phyloP scores from a whole-genome alignment of 2,113 vertebrate species.

The Patagioenas fasciata region DNA sequence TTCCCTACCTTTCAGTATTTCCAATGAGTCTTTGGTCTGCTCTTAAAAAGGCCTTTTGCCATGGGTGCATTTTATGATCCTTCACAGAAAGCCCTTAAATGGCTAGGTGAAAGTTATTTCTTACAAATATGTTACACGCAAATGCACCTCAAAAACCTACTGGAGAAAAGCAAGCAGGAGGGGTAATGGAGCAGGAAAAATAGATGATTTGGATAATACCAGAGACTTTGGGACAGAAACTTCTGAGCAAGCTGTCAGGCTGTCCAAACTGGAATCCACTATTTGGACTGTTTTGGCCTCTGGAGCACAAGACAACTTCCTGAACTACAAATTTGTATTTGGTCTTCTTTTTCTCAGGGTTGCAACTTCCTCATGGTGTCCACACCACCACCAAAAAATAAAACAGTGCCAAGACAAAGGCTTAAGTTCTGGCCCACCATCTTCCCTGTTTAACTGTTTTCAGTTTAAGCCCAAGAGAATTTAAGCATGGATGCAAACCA shows the following conservation, averaged over 20 bases:
- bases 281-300: not conserved
- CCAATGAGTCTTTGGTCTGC: not conserved
- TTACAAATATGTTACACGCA: fast-evolving
- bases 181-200: not conserved
- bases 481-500: not conserved
- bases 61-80: not conserved
- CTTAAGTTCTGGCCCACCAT: not conserved
- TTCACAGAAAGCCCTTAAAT: not conserved
- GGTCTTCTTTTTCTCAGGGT: not conserved
- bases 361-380: not conserved
- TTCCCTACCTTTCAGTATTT: not conserved
- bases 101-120: not conserved
- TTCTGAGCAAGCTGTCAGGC: not conserved
- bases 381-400: not conserved
- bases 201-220: not conserved
- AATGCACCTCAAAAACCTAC: not conserved
- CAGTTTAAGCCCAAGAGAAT: not conserved
- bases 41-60: not conserved
- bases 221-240: not conserved
- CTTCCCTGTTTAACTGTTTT: not conserved
- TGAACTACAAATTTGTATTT: not conserved
- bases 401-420: not conserved
- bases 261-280: not conserved
- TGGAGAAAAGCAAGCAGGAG: not conserved
- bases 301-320: not conserved